These are phyloP conservation scores for Delia radicum DNA, from an alignment of 1,140 invertebrate species.

Conservation along the genomic window DNA sequence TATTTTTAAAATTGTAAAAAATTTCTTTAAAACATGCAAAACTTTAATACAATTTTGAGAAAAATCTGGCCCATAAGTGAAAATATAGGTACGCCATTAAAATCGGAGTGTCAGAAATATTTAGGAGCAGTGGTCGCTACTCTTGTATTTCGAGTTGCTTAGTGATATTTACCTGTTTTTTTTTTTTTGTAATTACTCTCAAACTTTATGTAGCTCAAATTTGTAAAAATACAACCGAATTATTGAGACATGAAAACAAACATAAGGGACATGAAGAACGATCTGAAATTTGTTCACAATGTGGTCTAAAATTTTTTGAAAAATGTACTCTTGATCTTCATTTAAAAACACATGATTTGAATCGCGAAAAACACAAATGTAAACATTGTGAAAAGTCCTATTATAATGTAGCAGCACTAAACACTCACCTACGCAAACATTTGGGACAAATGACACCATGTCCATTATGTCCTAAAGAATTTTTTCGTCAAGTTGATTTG, in stretches of 20 bases:
- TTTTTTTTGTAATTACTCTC: no score
- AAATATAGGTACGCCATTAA: no score
- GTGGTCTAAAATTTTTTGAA: neutral
- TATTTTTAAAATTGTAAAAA: no score
- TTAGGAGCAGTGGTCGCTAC: no score
- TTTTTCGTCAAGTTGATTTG: constrained; percentile 6
- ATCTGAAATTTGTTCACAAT: neutral
- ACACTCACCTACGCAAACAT: constrained; percentile 8
- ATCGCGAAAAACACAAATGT: constrained; percentile 16
- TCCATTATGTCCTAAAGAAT: constrained; percentile 8
- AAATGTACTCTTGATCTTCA: neutral
- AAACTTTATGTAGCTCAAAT: no score
- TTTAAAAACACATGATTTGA: neutral
- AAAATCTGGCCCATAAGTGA: no score
- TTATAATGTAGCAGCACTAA: neutral
- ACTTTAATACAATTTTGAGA: no score
- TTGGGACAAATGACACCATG: constrained; percentile 11
- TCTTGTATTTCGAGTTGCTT: no score
- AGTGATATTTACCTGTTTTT: no score
- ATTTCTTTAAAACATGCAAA: no score
- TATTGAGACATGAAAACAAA: constrained; percentile 12
- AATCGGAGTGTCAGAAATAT: no score
- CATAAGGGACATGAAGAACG: constrained; percentile 8
- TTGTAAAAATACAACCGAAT: no score
- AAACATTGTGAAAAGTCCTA: constrained; percentile 15